Base-by-base conservation (phyloP, 1,140 invertebrate genomes). In the Drosophila repletoides region DNA sequence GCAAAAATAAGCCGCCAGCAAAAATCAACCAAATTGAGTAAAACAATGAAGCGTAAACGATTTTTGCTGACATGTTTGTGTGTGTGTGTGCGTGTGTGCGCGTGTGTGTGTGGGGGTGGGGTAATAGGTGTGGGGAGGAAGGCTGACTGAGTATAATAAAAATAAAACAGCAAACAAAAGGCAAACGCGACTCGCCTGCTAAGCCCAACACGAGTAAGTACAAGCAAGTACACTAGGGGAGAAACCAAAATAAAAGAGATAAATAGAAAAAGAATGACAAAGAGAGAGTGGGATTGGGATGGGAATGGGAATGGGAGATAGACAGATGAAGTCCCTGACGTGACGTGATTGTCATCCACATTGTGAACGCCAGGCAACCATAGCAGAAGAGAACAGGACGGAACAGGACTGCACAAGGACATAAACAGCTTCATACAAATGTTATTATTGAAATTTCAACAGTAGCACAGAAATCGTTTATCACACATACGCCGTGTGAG, bases 401-500 rank as follows among this genome's bases (percentile, higher is more conserved):
- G 56, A 66, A 63, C 60, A 71, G 58, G 34, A 68, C 38, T 33
- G 41, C 72, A 36, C 33, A 36, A 29, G 43, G 46, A 52, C 74
- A 83, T 84, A 84, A 83, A 83, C 79, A 83, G 79, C 74, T 83
- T 83, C 74, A 83, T 83, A 84, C 79, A 83, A 83, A 83, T 84
- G 79, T 83, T 83, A 79, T 83, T 83, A 83, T 83, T 83, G 79
- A 84, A 83, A 83, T 79, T 83, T 83, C 61, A 69, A 67, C 61
- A 58, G 49, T 36, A 31, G 36, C 43, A 58, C 34, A 53, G 56
- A 58, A 64, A 81, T 60, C 71, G 73, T 73, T 83, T 70, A 80
- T 80, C 56, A 80, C 76, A 60, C 72, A 75, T 64, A 81, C 67
- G 72, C 52, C 66, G 48, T 65, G 73, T 73, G 55, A 48, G 66